Percentiles rank a stretch among this genome's conserved stretches.
Evolutionary conservation across 2,797 vertebrate species (phyloP).

Genomic region (Sorex maritimensis): DNA sequence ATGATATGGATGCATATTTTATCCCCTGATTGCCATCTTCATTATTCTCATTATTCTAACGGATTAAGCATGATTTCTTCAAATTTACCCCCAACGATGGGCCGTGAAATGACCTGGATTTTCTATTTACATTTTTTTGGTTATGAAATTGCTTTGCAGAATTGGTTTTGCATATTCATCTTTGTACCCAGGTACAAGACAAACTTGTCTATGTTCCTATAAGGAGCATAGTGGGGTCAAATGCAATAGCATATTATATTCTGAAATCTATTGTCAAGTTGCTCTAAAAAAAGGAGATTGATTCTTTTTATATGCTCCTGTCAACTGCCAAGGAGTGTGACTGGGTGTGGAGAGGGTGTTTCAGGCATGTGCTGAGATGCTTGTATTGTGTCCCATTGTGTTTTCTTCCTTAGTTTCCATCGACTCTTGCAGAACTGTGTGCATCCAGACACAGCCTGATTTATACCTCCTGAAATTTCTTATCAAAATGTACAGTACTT

Average conservation of each 20-base stretch:
- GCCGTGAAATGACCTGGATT: background rate
- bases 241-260: background rate
- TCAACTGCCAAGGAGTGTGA: background rate
- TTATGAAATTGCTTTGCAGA: background rate
- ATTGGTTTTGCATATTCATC: background rate
- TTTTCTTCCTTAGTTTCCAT: conserved; percentile 54
- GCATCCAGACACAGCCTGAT: background rate
- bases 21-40: background rate
- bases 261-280: conserved; percentile 59
- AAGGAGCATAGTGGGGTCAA: background rate
- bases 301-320: background rate
- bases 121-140: conserved; percentile 30
- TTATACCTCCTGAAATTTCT: background rate
- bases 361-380: background rate
- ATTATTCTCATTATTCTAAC: conserved; percentile 40
- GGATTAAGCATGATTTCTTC: conserved; percentile 12
- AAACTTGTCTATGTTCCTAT: background rate
- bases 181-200: background rate
- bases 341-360: conserved; percentile 21
- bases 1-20: background rate
- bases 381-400: background rate
- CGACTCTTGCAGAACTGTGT: background rate
- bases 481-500: background rate
- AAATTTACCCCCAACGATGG: background rate
- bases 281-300: background rate